These are phyloP conservation scores for Corythornis madagascariensis DNA, from an alignment of 2,113 vertebrate genomes.

Conservation along the genomic window DNA sequence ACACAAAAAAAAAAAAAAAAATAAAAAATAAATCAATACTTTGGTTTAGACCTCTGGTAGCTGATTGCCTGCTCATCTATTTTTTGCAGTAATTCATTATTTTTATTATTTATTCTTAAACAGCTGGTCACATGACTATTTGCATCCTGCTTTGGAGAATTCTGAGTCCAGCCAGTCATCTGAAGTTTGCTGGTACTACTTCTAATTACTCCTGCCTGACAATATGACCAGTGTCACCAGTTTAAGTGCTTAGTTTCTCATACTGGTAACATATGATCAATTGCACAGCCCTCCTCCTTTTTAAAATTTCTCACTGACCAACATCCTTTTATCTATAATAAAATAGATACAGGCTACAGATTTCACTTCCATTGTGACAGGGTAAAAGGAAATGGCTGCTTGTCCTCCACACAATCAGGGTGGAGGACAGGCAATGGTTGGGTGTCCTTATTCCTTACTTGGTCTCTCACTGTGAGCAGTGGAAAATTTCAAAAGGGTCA, in stretches of 20 bases:
- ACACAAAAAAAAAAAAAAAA: background rate
- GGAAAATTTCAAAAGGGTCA: background rate
- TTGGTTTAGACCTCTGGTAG: background rate
- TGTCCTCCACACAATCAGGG: background rate
- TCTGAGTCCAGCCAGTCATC: background rate
- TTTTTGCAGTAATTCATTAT: background rate
- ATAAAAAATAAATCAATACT: background rate
- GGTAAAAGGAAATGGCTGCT: background rate
- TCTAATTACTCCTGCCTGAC: background rate
- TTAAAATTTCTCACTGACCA: background rate
- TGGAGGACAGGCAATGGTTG: background rate
- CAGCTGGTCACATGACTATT: background rate
- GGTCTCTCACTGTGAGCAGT: background rate
- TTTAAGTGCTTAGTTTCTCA: background rate
- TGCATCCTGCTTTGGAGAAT: background rate
- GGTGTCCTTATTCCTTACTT: background rate
- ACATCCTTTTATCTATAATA: conserved; percentile 23
- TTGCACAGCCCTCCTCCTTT: background rate
- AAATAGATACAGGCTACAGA: background rate
- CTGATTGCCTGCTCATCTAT: background rate
- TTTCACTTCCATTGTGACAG: background rate
- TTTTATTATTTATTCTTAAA: background rate
- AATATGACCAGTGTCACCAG: background rate
- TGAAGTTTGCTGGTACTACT: background rate
- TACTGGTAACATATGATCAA: background rate